phyloP scores from a whole-genome alignment of 2,113 vertebrate species.

The Syngnathoides biaculeatus region DNA sequence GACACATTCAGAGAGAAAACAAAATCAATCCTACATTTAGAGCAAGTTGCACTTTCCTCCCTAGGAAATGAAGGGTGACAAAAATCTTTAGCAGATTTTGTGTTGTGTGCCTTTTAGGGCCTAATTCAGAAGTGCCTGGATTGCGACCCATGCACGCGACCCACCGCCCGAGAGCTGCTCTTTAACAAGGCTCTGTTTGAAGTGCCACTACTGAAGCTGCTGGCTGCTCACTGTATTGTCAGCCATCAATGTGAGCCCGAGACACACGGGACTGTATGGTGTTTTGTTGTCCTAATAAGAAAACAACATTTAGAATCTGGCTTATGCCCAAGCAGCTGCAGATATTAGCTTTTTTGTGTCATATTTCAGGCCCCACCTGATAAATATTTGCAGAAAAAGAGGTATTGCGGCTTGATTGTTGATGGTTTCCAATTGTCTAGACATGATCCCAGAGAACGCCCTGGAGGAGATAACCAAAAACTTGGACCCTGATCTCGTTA shows the following conservation, averaged over 20 bases:
- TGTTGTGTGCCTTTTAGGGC: constrained; percentile 71
- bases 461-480: constrained; percentile 97
- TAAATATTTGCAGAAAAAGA: background rate
- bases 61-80: background rate
- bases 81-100: background rate
- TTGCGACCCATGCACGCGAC: constrained; percentile 80
- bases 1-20: too few relatives aligned
- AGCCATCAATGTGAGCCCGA: constrained; percentile 89
- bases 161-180: constrained; percentile 89
- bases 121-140: constrained; percentile 96
- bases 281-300: background rate
- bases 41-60: background rate
- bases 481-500: constrained; percentile 87
- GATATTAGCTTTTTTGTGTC: background rate
- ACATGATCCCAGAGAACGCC: constrained; percentile 96
- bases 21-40: background rate
- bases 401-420: background rate
- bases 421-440: constrained; percentile 56
- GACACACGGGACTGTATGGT: background rate
- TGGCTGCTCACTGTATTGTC: constrained; percentile 92
- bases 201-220: constrained; percentile 89
- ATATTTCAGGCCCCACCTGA: background rate
- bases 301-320: background rate
- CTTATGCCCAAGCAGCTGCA: background rate
- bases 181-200: constrained; percentile 94